These are phyloP conservation scores for Danio rerio DNA, from an alignment of 2,113 vertebrate genomes.

Conservation along the genomic window GRCz12tu NC_133191.1:6437001-6437500, in stretches of 20 bases:
- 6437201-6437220: conserved; percentile 27
- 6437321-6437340: no score
- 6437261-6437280: no score
- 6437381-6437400: no score
- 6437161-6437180: conserved; percentile 45
- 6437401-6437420: no score
- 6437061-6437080: conserved; percentile 54
- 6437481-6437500: no score
- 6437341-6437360: neutral
- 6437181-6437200: conserved; percentile 17
- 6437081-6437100: conserved; percentile 54
- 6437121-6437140: conserved; percentile 51
- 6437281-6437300: no score
- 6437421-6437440: no score
- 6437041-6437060: conserved; percentile 57
- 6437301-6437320: neutral
- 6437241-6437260: neutral
- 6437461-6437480: neutral
- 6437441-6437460: no score
- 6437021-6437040: conserved; percentile 60
- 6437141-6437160: conserved; percentile 30
- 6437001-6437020: conserved; percentile 60
- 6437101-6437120: conserved; percentile 58
- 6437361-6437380: neutral
- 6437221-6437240: neutral